Evolutionary conservation across 2,113 vertebrate genomes (phyloP), one percentile per base, ranked within the genome.

Genomic region (Dicrurus megarhynchus): DNA sequence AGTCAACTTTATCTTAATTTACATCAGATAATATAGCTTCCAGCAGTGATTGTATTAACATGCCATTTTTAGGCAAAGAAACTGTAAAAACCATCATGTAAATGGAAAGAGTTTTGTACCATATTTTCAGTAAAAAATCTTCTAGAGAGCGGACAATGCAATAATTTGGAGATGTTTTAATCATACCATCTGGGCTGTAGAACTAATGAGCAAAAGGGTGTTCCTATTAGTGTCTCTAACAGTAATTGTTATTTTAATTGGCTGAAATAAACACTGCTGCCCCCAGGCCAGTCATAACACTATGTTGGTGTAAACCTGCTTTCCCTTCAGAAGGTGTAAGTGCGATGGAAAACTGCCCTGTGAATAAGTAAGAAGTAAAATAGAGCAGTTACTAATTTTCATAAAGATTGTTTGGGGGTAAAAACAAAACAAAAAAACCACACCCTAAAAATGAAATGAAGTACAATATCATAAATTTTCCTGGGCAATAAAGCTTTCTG

Each of bases 241-340:
- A 94, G 89, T 95, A 97, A 97, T 74, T 97, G 80, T 94, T 94
- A 95, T 89, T 97, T 98, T 98, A 97, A 98, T 96, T 98, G 95
- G 69, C 73, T 98, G 91, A 97, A 97, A 97, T 93, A 94, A 97
- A 97, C 73, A 75, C 53, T 77, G 87, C 71, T 94, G 90, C 77
- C 89, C 59, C 71, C 69, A 81, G 89, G 95, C 78, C 82, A 96
- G 30, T 32, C 69, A 87, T 87, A 95, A 87, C 95, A 79, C 49
- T 50, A 9, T 37, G 35, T 7, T 84, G 23, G 37, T 78, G 49
- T 16, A 75, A 55, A 93, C 70, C 19, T 80, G 79, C 82, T 81
- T 93, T 84, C 59, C 65, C 37, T 92, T 95, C 65, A 90, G 59
- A 84, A 94, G 77, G 85, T 7, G 69, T 13, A 89, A 70, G 18